Percentiles rank a stretch among this genome's conserved stretches.
These are phyloP conservation scores for Macaria notata DNA, from an alignment of 2,888 invertebrate species.

Conservation along the genomic window DNA sequence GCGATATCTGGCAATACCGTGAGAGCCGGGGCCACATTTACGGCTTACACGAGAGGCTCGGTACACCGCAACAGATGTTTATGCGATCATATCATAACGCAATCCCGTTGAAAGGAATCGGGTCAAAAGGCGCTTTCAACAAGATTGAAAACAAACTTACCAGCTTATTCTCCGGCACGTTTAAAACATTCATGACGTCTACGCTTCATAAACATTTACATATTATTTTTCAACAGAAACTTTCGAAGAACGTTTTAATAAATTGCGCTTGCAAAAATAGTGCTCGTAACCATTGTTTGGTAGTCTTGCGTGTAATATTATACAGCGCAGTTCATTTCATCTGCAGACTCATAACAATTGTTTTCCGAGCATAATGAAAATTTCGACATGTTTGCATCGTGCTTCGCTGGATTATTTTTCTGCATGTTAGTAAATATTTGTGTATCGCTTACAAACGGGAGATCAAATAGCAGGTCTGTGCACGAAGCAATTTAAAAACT, in stretches of 20 bases:
- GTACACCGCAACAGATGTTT: slow-evolving; percentile 29
- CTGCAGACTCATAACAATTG: slow-evolving; percentile 41
- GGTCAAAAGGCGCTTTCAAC: slow-evolving; percentile 56
- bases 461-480: not conserved
- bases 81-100: slow-evolving; percentile 32
- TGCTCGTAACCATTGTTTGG: slow-evolving; percentile 40
- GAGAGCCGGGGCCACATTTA: slow-evolving; percentile 8
- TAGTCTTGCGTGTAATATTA: slow-evolving; percentile 52
- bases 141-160: slow-evolving; percentile 53
- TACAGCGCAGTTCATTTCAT: slow-evolving; percentile 50
- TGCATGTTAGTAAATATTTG: slow-evolving; percentile 19
- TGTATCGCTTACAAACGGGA: not conserved
- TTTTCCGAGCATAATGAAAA: slow-evolving; percentile 62
- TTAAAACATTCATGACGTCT: slow-evolving; percentile 7
- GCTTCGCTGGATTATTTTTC: slow-evolving; percentile 31
- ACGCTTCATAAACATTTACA: slow-evolving; percentile 2
- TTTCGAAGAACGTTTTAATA: slow-evolving; percentile 40
- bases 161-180: slow-evolving; percentile 18
- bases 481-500: not conserved
- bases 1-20: slow-evolving; percentile 11
- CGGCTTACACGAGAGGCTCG: slow-evolving; percentile 15
- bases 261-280: slow-evolving; percentile 38
- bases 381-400: slow-evolving; percentile 52
- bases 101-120: slow-evolving; percentile 42
- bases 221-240: slow-evolving; percentile 23